Evolutionary conservation across 2,888 invertebrate genomes (phyloP), one percentile per base, ranked within the genome.

Genomic region (Eupithecia abbreviata): DNA sequence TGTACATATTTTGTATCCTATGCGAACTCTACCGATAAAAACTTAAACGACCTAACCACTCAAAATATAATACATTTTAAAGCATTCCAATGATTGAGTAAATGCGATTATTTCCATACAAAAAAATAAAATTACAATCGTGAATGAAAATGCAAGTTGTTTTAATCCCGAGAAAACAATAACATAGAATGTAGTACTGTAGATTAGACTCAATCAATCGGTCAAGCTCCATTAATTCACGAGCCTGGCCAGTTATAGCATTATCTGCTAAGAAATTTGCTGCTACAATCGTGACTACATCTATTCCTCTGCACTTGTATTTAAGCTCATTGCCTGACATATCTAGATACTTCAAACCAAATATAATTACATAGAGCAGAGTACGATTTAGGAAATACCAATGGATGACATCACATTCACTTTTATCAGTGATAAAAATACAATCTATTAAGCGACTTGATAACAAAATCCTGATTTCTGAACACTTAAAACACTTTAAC

Each of bases 221-320:
- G 77, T 75, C 73, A 79, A 68, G 5, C 41, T 55, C 41, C 77
- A 72, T 75, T 65, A 87, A 87, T 85, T 80, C 77, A 76, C 79
- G 69, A 69, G 77, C 77, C 47, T 62, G 10, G 80, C 77, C 82
- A 85, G 85, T 84, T 41, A 66, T 58, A 18, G 9, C 9, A 18
- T 18, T 18, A 58, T 58, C 55, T 58, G 55, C 9, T 58, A 58
- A 9, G 55, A 58, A 18, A 18, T 18, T 18, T 3, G 3, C 55
- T 18, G 55, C 3, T 58, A 18, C n/a, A 58, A 58, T 58, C 55
- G 3, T 58, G 2, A 9, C 3, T 18, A n/a, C 55, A 55, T 58
- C 55, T 58, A 55, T 18, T 18, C 18, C n/a, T 58, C 2, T 49
- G 49, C 55, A 58, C 18, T 18, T n/a, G 55, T 58, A 58, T n/a